phyloP scores from a whole-genome alignment of 2,797 vertebrate species.

The Rallus crepitans region DNA sequence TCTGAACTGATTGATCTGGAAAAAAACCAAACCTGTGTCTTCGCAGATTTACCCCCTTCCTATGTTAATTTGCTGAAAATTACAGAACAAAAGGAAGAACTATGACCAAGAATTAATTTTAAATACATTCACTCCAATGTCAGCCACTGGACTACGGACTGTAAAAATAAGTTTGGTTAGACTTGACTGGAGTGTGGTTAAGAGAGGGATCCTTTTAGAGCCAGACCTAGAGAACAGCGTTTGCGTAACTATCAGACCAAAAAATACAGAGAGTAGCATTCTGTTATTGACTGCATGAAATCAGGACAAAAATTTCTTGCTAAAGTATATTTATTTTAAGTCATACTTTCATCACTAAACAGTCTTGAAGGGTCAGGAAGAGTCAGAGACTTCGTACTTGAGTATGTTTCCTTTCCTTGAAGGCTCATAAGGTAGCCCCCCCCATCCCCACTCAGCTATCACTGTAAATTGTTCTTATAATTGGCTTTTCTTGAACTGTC shows the following conservation, averaged over 20 bases:
- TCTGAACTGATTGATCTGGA: not conserved
- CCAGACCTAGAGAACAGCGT: not conserved
- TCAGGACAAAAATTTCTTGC: not conserved
- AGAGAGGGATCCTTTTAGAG: not conserved
- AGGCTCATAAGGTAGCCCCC: rapidly evolving
- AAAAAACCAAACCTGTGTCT: not conserved
- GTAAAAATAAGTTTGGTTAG: not conserved
- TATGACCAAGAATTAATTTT: not conserved
- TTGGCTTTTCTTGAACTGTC: not conserved
- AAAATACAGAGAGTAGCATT: not conserved
- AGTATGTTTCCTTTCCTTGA: not conserved
- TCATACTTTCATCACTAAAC: not conserved
- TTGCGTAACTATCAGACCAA: not conserved
- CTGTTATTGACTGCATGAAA: not conserved
- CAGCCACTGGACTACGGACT: rapidly evolving
- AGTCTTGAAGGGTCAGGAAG: not conserved
- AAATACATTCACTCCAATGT: not conserved
- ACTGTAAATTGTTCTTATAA: not conserved
- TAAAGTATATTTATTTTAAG: not conserved
- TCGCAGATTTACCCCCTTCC: not conserved
- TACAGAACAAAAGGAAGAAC: not conserved
- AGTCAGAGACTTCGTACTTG: not conserved
- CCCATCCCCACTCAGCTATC: not conserved
- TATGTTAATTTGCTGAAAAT: not conserved
- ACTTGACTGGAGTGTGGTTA: not conserved